Base-by-base conservation (phyloP, 2,113 vertebrate species). In the Pholis gunnellus region DNA sequence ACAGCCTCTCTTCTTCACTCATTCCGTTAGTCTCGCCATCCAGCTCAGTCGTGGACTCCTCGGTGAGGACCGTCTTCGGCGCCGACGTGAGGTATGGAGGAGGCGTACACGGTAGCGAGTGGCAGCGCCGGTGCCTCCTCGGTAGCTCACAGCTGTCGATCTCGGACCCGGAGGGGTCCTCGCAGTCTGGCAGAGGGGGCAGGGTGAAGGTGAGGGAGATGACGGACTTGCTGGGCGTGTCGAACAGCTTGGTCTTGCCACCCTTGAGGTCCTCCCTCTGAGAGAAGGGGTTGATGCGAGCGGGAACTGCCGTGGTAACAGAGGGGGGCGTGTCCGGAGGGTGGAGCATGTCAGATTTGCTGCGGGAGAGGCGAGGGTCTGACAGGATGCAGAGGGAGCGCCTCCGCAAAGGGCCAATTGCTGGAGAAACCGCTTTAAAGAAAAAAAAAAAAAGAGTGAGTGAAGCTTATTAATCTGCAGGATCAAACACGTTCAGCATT, bases 231-330 rank as follows among this genome's bases (percentile, higher is more conserved):
- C 96, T 99, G 6, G 97, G 97, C 0, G 96, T 97, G 89, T 99
- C 97, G 0, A 97, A 97, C 48, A 99, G 96, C 93, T 99, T 99
- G 92, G 97, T 99, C 88, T 96, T 96, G 27, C 98, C 98, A 0
- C 98, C 97, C 44, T 97, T 97, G 61, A 99, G 95, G 89, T 99
- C 98, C 90, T 99, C 95, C 2, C 97, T 94, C 25, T 94, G 96
- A 17, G 97, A 99, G 92, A 99, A 99, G 50, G 98, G 98, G 91
- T 99, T 99, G 86, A 99, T 81, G 0, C 97, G 95, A 9, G 94
- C 83, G 0, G 93, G 93, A 0, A 27, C 91, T 4, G 96, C 96
- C 40, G 60, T 15, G 29, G 64, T 52, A 72, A 27, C 46, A 40
- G 92, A 84, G 0, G 93, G 89, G 0, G 94, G 90, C 0, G 87